These are phyloP conservation scores for Melanerpes aurifrons DNA, from an alignment of 2,113 vertebrate species.

Conservation along the genomic window DNA sequence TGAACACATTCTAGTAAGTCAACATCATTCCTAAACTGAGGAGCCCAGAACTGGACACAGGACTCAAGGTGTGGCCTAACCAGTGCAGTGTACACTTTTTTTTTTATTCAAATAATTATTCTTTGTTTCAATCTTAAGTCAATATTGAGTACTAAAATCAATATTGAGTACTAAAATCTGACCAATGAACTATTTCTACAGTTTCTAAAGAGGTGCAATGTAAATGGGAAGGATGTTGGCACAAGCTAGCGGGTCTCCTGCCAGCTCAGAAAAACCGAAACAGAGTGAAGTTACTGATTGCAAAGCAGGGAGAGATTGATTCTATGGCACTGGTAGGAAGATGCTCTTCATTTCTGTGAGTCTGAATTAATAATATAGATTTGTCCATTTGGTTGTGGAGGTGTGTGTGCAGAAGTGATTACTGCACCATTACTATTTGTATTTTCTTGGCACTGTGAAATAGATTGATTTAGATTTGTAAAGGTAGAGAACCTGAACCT, in stretches of 20 bases:
- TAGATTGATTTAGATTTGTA: not conserved
- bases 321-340: not conserved
- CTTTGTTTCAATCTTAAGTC: not conserved
- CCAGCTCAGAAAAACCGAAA: not conserved
- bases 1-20: no score
- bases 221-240: not conserved
- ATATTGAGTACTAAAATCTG: constrained; percentile 8
- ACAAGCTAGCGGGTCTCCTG: not conserved
- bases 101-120: not conserved
- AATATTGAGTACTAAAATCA: constrained; percentile 10
- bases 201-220: not conserved
- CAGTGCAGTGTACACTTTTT: no score
- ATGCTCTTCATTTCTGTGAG: not conserved
- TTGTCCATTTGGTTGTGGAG: not conserved
- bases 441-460: not conserved
- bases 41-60: no score
- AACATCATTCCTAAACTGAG: no score
- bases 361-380: constrained; percentile 5
- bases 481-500: not conserved
- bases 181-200: not conserved
- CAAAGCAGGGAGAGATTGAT: not conserved
- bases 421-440: not conserved
- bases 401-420: not conserved
- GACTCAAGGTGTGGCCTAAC: no score
- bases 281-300: not conserved